Base-by-base conservation (phyloP, 2,888 invertebrate genomes). In the Cecidostiba fungosa region DNA sequence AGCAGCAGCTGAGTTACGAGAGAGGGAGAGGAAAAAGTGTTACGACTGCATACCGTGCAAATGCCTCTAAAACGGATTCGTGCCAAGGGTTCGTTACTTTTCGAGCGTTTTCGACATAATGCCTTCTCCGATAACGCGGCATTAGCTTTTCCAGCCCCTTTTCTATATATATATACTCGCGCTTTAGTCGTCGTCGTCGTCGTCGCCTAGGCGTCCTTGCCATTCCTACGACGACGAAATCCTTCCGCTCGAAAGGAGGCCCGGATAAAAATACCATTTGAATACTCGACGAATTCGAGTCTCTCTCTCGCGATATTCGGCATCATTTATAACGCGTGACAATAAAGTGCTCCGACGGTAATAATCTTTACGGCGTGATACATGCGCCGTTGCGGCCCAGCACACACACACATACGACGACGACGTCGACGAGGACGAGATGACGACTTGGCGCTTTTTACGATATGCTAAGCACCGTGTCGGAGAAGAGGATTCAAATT, bases 321-420 rank as follows among this genome's bases (percentile, higher is more conserved):
- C 89, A 89, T 92, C 92, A 92, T 93, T 93, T 93, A 92, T 92
- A 92, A 93, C 91, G 92, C 91, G 91, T 91, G 92, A 93, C 93
- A 92, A 93, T 93, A 92, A 93, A 92, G 90, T 90, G 90, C 89
- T 89, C 90, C 87, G 88, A 90, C 89, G 90, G 91, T 90, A 92
- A 91, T 92, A 92, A 92, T 92, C 92, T 92, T 93, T 92, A 91
- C 90, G 91, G 89, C 89, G 90, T 90, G 90, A 92, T 91, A 91
- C 91, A 91, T 88, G 84, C 23, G 26, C 59, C 73, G 16, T 77
- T 39, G 80, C 80, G 79, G 79, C 59, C 54, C 77, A 54, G 23
- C 69, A 66, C 62, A n/a, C n/a, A 47, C 73, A 23, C 82, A 54
- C 72, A 8, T 36, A 50, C 26, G 39, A 47, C 32, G 62, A 59